These are phyloP conservation scores for Buteo buteo DNA, from an alignment of 2,113 vertebrate species.

Conservation along the genomic window DNA sequence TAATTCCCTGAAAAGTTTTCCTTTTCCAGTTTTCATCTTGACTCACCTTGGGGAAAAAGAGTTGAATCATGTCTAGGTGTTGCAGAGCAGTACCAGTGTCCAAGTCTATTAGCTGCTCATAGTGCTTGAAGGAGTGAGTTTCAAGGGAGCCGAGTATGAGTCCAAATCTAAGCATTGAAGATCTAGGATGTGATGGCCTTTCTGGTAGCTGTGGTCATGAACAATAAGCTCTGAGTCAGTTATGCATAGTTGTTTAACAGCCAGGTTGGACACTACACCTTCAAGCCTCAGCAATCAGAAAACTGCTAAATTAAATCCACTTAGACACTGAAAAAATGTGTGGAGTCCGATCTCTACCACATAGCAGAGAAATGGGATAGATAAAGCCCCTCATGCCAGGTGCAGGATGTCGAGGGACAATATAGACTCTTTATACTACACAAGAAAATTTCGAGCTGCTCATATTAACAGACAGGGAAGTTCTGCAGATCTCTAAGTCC, in stretches of 20 bases:
- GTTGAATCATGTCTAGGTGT: not conserved
- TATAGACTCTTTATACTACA: fast-evolving
- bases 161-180: not conserved
- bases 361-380: not conserved
- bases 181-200: not conserved
- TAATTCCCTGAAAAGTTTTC: not conserved
- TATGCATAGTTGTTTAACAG: not conserved
- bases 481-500: not conserved
- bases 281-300: not conserved
- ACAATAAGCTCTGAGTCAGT: not conserved
- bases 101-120: not conserved
- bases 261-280: not conserved
- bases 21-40: not conserved
- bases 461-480: not conserved
- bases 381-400: not conserved
- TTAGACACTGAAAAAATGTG: not conserved
- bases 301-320: not conserved
- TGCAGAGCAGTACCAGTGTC: not conserved
- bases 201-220: not conserved
- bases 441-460: not conserved
- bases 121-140: not conserved
- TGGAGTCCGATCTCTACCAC: no score
- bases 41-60: not conserved
- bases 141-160: not conserved
- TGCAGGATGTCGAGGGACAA: not conserved